Evolutionary conservation across 2,888 invertebrate genomes (phyloP).

Genomic region (Anarsia innoxiella): DNA sequence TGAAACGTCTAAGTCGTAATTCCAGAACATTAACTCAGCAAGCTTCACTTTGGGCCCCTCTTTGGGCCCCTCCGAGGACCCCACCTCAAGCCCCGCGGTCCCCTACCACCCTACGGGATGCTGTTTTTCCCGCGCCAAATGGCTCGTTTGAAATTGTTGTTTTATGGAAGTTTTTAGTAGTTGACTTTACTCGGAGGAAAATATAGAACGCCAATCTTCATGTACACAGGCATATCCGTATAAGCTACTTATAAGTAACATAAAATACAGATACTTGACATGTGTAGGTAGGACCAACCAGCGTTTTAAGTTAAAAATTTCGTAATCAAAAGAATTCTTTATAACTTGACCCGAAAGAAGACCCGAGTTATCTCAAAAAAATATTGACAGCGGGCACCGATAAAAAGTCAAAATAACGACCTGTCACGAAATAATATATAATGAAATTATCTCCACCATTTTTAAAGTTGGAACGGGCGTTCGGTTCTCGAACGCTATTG

Average conservation of each 20-base stretch:
- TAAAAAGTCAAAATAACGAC: conserved; percentile 72
- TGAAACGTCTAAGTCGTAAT: conserved; percentile 76
- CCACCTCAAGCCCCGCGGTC: conserved; percentile 18
- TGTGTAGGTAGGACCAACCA: no score
- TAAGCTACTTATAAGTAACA: no score
- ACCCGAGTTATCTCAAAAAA: conserved; percentile 43
- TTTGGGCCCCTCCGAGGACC: conserved; percentile 25
- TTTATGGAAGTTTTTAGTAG: conserved; percentile 75
- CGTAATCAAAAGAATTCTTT: conserved; percentile 16
- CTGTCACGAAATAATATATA: conserved; percentile 75
- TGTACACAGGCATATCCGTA: conserved; percentile 19
- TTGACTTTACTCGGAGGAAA: conserved; percentile 68
- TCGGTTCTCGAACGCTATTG: conserved; percentile 47
- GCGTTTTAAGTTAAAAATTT: no score
- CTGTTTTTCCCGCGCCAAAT: conserved; percentile 72
- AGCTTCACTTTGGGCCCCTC: conserved; percentile 61
- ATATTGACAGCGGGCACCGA: conserved; percentile 58
- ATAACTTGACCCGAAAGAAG: conserved; percentile 28
- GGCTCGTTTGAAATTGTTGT: conserved; percentile 75
- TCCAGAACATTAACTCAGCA: conserved; percentile 67
- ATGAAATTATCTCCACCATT: conserved; percentile 74
- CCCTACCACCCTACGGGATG: conserved; percentile 44
- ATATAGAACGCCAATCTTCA: conserved; percentile 63
- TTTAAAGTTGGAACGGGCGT: conserved; percentile 60
- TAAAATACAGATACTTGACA: no score